A percentile compares a stretch with the other conserved stretches of the same genome.
Conservation (phyloP, 2,888 invertebrate species). For the Drosophila rellima region DNA sequence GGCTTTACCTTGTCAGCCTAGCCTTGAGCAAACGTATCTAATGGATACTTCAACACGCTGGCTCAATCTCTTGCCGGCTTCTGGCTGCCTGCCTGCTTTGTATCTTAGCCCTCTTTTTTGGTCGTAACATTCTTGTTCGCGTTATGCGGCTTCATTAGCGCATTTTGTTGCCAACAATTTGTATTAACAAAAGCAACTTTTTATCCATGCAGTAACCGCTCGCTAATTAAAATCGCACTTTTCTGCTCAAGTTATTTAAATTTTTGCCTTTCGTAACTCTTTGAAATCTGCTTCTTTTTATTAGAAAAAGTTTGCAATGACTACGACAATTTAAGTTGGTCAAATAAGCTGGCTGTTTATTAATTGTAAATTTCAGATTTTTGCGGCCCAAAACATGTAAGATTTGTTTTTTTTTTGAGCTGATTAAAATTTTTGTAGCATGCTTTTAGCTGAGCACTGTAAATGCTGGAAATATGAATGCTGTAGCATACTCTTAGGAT, state of each 20-base stretch:
- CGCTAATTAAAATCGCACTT: constrained; percentile 23
- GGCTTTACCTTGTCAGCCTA: constrained; percentile 55
- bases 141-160: constrained; percentile 63
- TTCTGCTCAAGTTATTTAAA: not conserved
- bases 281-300: not conserved
- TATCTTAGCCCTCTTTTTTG: constrained; percentile 41
- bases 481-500: constrained; percentile 21
- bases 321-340: too few relatives aligned
- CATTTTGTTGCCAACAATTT: constrained; percentile 57
- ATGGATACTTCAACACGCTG: constrained; percentile 73
- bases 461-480: constrained; percentile 7
- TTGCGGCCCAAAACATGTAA: too few relatives aligned
- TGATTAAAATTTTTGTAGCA: constrained; percentile 24
- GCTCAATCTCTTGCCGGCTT: constrained; percentile 30
- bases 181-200: constrained; percentile 62
- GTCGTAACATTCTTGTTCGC: constrained; percentile 29
- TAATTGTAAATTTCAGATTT: too few relatives aligned
- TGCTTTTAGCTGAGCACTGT: constrained; percentile 47
- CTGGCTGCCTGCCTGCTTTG: constrained; percentile 52
- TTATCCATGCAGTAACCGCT: constrained; percentile 29
- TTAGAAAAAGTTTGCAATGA: not conserved
- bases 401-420: too few relatives aligned
- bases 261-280: constrained; percentile 3
- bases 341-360: too few relatives aligned
- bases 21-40: constrained; percentile 75